Evolutionary conservation across 2,888 invertebrate genomes (phyloP).

Genomic region (Villa cingulata): DNA sequence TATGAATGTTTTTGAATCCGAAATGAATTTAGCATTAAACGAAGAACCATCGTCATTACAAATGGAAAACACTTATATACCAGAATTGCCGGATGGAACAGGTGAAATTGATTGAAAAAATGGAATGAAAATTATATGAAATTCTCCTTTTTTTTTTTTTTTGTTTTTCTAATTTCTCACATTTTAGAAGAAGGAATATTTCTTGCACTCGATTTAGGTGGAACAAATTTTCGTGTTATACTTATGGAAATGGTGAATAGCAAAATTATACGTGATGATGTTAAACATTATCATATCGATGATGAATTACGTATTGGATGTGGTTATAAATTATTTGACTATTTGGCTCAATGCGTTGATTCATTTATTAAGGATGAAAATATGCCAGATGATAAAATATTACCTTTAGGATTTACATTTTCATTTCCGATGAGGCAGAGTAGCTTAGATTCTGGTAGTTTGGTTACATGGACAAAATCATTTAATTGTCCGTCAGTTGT

Average conservation of each 20-base stretch:
- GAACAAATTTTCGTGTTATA: constrained; percentile 67
- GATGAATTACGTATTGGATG: constrained; percentile 47
- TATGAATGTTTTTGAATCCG: constrained; percentile 44
- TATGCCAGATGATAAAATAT: constrained; percentile 8
- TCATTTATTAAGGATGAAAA: constrained; percentile 48
- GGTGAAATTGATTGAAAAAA: constrained; percentile 33
- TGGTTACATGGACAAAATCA: constrained; percentile 75
- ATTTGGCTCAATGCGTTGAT: constrained; percentile 58
- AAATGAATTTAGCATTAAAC: constrained; percentile 49
- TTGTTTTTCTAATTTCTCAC: background rate
- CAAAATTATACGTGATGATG: constrained; percentile 42
- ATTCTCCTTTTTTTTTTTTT: background rate
- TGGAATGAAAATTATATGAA: background rate
- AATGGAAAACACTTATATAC: constrained; percentile 66
- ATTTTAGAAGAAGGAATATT: constrained; percentile 53
- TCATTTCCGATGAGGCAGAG: constrained; percentile 72
- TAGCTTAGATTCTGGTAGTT: constrained; percentile 54
- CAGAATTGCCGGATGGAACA: constrained; percentile 55
- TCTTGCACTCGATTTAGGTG: constrained; percentile 66
- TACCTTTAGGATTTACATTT: constrained; percentile 69
- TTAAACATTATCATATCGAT: constrained; percentile 49
- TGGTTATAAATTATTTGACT: constrained; percentile 55
- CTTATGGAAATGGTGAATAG: constrained; percentile 47
- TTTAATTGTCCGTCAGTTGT: constrained; percentile 61
- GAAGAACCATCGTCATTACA: constrained; percentile 51